These are phyloP conservation scores for Catharus fuscescens DNA, from an alignment of 2,113 vertebrate genomes.

Conservation along the genomic window DNA sequence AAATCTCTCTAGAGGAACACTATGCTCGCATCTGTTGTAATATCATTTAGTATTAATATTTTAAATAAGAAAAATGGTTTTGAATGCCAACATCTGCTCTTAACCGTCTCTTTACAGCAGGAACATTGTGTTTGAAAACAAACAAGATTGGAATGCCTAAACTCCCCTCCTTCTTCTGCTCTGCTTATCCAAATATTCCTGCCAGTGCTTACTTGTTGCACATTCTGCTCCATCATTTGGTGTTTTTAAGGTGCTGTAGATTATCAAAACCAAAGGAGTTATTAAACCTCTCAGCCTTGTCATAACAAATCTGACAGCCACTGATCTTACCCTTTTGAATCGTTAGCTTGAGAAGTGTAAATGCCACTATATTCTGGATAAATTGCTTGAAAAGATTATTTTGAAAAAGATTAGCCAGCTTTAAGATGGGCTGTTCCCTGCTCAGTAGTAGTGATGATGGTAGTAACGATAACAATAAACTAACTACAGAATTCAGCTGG, in stretches of 20 bases:
- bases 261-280: background rate
- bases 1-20: background rate
- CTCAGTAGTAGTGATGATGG: background rate
- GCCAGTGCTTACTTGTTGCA: background rate
- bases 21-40: background rate
- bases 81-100: background rate
- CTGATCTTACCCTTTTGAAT: background rate
- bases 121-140: conserved; percentile 29
- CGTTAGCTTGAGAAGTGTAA: background rate
- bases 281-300: background rate
- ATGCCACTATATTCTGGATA: background rate
- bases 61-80: background rate
- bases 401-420: background rate
- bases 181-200: background rate
- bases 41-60: conserved; percentile 57
- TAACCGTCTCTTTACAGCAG: background rate
- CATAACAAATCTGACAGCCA: rapidly evolving
- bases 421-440: background rate
- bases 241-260: background rate
- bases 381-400: background rate
- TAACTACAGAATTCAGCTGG: background rate
- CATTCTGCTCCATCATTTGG: background rate
- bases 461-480: background rate
- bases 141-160: background rate
- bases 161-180: background rate